These are phyloP conservation scores for Opisthocomus hoazin DNA, from an alignment of 2,113 vertebrate species.

Conservation along the genomic window DNA sequence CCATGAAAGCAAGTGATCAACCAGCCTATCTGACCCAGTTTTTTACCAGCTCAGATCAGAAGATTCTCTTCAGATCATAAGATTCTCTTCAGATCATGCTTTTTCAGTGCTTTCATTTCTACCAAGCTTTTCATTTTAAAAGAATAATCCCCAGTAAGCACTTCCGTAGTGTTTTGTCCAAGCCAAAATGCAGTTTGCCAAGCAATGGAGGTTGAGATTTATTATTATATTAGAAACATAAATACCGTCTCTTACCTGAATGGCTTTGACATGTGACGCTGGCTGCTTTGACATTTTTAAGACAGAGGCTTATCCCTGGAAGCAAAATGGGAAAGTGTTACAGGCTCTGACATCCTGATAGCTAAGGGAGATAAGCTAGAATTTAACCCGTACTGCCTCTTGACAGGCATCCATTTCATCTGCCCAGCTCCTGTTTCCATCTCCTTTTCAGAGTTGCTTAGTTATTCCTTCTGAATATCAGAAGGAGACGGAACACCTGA, in stretches of 20 bases:
- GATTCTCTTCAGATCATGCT: background rate
- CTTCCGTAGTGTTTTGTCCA: background rate
- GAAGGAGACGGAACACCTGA: slow-evolving; percentile 74
- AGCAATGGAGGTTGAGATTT: background rate
- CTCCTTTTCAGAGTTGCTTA: slow-evolving; percentile 81
- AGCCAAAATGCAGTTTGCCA: background rate
- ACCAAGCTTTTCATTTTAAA: background rate
- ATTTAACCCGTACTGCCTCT: slow-evolving; percentile 66
- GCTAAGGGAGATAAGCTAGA: slow-evolving; percentile 66
- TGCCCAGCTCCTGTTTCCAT: slow-evolving; percentile 80
- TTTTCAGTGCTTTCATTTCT: background rate
- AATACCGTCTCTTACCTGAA: slow-evolving; percentile 87
- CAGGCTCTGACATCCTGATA: slow-evolving; percentile 68
- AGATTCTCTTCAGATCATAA: background rate
- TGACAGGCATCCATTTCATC: slow-evolving; percentile 71
- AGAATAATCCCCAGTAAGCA: slow-evolving; percentile 5
- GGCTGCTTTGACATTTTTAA: slow-evolving; percentile 92
- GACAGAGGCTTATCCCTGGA: slow-evolving; percentile 68
- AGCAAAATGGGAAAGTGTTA: slow-evolving; percentile 69
- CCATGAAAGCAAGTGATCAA: background rate
- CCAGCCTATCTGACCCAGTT: background rate
- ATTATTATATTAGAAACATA: slow-evolving; percentile 39
- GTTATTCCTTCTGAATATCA: slow-evolving; percentile 73
- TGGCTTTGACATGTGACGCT: slow-evolving; percentile 92
- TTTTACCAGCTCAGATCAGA: background rate